Base-by-base conservation (phyloP, 2,797 vertebrate genomes). In the Xenops minutus region DNA sequence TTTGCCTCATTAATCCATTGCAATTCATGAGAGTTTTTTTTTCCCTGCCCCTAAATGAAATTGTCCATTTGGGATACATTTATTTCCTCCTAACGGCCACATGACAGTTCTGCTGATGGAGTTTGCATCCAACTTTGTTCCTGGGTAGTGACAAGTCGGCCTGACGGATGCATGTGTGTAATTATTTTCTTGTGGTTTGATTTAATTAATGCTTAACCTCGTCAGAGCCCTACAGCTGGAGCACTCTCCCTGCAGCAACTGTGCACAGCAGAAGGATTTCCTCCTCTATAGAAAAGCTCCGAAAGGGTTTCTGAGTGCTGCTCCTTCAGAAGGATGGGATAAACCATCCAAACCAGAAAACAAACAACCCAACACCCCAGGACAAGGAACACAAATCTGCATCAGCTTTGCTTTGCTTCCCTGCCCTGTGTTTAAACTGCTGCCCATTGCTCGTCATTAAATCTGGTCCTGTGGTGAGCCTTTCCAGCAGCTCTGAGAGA, bases 191-290 rank as follows among this genome's bases (percentile, higher is more conserved):
- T 34, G 3, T 62, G 37, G 96, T 97, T 97, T 91, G 68, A 96
- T 97, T 98, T 98, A 98, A 98, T 98, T 98, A 98, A 98, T 97
- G 97, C 94, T 96, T 96, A 97, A 97, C 96, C 95, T 97, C 97
- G 91, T 97, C 97, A 93, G 95, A 95, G 96, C 96, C 95, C 91
- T 97, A 41, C 95, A 97, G 95, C 96, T 95, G 95, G 95, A 88
- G 29, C 22, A 7, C 80, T 94, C 29, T 93, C 97, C 87, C 92
- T 84, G 80, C 94, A 97, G 95, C 94, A 96, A 24, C 81, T 6
- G 51, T 29, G 46, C 89, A 41, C 62, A 79, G 87, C 91, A 77
- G 88, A 96, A 94, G 78, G 84, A 92, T 96, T 97, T 91, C 36
- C 36, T 91, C 84, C 83, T 77, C 59, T 76, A 30, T n/a, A 77